These are phyloP conservation scores for Ammodytes dubius DNA, from an alignment of 2,113 vertebrate species.

Conservation along the genomic window DNA sequence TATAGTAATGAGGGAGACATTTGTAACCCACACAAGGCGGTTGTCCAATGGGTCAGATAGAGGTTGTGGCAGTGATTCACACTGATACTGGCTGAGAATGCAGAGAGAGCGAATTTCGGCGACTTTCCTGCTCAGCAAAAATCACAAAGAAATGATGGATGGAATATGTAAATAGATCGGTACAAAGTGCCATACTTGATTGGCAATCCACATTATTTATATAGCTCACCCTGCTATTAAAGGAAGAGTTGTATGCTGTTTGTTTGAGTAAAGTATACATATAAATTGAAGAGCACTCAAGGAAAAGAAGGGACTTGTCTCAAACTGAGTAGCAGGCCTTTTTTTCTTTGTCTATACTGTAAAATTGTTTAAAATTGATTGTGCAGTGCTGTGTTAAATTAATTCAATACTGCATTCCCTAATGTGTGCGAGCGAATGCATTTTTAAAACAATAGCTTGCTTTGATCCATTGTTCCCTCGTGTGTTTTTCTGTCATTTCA, in stretches of 20 bases:
- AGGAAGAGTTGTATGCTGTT: slow-evolving; percentile 28
- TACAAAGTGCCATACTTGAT: slow-evolving; percentile 55
- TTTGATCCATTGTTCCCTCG: slow-evolving; percentile 42
- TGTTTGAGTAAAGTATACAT: slow-evolving; percentile 32
- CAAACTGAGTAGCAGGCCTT: slow-evolving; percentile 14
- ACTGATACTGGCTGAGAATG: slow-evolving; percentile 46
- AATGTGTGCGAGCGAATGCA: slow-evolving; percentile 42
- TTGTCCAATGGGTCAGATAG: slow-evolving; percentile 38
- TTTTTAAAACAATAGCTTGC: slow-evolving; percentile 34
- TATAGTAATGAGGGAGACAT: slow-evolving; percentile 23
- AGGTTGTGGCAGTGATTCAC: slow-evolving; percentile 51
- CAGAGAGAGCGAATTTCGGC: slow-evolving; percentile 52
- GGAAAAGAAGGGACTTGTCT: slow-evolving; percentile 25
- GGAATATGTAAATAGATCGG: slow-evolving; percentile 58
- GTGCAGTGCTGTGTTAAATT: slow-evolving; percentile 70
- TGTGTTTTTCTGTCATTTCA: slow-evolving; percentile 46
- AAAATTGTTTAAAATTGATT: slow-evolving; percentile 62
- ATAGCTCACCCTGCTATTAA: slow-evolving; percentile 62
- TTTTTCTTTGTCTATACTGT: slow-evolving; percentile 53
- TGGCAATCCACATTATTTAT: slow-evolving; percentile 40
- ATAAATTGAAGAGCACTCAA: slow-evolving; percentile 44
- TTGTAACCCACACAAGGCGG: slow-evolving; percentile 23
- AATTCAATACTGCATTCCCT: slow-evolving; percentile 67
- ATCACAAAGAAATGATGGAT: slow-evolving; percentile 34
- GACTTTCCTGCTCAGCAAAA: slow-evolving; percentile 54